Base-by-base conservation (phyloP, 2,113 vertebrate species). In the Gallinago media region DNA sequence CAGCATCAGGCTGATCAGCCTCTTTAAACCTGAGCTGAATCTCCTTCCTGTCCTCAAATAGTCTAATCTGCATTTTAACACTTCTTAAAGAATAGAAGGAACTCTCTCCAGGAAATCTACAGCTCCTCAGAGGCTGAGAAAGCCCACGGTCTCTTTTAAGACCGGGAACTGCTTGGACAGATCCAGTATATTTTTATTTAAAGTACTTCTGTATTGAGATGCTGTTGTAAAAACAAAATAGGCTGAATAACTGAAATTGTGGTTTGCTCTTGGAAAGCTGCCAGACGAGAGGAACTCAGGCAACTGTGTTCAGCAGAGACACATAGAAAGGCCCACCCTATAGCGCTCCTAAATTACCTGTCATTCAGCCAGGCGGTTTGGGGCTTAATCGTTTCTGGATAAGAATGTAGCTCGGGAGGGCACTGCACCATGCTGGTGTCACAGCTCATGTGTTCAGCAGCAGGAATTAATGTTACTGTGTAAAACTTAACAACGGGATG, bases 271-370 rank as follows among this genome's bases (percentile, higher is more conserved):
- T 96, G 96, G 93, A 81, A 73, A 74, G 72, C 84, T 75, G 91
- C 94, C 96, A 91, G 68, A 12, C 1, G 7, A 80, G 85, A 55
- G 92, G 59, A 95, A 13, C 66, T 90, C 83, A 44, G 50, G 92
- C 86, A 74, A 34, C 76, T 54, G 31, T 17, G 20, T 78, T 95
- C 63, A 66, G 78, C 67, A 47, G 8, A 91, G 94, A 75, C 76
- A 65, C 50, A 55, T 42, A 93, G 66, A 85, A 92, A 94, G 59
- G 80, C 78, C 70, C 85, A 86, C 80, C 93, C 94, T 90, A 86
- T 70, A 88, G 90, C 2, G 62, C 83, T 96, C 89, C 86, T 85
- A 93, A 97, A 97, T 97, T 97, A 96, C 92, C 93, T 97, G 96
- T 94, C 97, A 95, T 82, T 97, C 96, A 97, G 77, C 89, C 68